These are phyloP conservation scores for Sinella curviseta DNA, from an alignment of 1,140 invertebrate genomes.

Conservation along the genomic window DNA sequence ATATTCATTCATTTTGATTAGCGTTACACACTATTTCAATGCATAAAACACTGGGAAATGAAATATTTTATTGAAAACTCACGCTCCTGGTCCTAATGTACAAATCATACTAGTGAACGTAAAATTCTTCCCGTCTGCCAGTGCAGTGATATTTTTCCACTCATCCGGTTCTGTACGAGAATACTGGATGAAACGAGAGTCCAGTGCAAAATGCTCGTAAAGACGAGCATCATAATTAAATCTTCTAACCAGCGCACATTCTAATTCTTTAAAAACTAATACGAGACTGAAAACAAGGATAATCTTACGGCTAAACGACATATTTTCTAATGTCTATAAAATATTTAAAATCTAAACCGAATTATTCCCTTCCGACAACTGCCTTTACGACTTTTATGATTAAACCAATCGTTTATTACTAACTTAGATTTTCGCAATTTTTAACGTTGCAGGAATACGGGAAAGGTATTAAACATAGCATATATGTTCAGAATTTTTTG, in stretches of 20 bases:
- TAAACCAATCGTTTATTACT: no score
- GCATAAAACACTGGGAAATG: no score
- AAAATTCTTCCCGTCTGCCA: neutral
- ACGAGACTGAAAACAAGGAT: no score
- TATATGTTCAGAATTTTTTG: no score
- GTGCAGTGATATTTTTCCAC: neutral
- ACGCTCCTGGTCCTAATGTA: slow-evolving; percentile 1
- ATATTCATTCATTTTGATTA: neutral
- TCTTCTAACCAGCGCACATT: slow-evolving; percentile 13
- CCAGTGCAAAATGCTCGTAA: slow-evolving; percentile 22
- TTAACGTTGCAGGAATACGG: no score
- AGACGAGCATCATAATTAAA: slow-evolving; percentile 27
- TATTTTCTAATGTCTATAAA: no score
- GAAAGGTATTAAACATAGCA: no score
- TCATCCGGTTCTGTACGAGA: neutral
- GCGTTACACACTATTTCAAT: neutral
- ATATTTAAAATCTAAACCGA: no score
- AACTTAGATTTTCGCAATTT: no score
- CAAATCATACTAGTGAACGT: neutral
- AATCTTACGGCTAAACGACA: no score
- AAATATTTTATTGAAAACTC: neutral
- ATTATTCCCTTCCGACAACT: no score
- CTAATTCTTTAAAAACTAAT: neutral
- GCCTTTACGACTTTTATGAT: no score
- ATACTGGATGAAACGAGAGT: slow-evolving; percentile 22